Conservation (phyloP, 2,797 vertebrate genomes). For the Danio jaintianensis region DNA sequence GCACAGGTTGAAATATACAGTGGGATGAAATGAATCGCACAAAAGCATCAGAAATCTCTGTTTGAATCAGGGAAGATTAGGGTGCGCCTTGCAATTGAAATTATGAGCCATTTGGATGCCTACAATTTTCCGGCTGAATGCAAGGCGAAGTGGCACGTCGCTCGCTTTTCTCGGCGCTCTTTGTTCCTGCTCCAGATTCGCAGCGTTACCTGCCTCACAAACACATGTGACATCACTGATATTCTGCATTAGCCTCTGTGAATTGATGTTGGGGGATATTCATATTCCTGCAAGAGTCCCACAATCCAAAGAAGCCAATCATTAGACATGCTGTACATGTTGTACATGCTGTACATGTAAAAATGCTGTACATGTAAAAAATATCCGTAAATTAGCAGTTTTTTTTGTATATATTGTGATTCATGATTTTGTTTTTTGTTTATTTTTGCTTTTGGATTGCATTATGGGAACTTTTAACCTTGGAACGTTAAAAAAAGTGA, state of each 20-base stretch:
- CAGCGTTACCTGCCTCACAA: conserved; percentile 33
- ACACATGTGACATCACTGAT: conserved; percentile 34
- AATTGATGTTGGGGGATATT: conserved; percentile 20
- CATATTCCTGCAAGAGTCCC: conserved; percentile 9
- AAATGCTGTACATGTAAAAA: too few species aligned
- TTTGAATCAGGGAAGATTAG: conserved; percentile 57
- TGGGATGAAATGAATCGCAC: conserved; percentile 54
- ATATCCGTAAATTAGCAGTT: too few species aligned
- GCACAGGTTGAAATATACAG: conserved; percentile 54
- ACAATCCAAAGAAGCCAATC: not conserved
- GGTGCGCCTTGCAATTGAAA: conserved; percentile 57
- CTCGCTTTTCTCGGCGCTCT: conserved; percentile 50
- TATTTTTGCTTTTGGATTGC: too few species aligned
- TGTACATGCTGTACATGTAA: too few species aligned
- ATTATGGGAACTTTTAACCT: too few species aligned
- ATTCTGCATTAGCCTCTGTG: conserved; percentile 23
- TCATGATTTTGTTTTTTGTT: too few species aligned
- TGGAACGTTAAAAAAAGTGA: too few species aligned
- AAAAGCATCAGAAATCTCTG: conserved; percentile 56
- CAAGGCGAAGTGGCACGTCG: conserved; percentile 51
- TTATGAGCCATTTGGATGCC: conserved; percentile 62
- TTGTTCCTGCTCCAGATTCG: conserved; percentile 46
- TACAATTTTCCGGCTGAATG: conserved; percentile 63
- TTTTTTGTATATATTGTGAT: too few species aligned
- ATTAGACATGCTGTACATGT: not conserved